Percentiles rank a stretch among this genome's conserved stretches.
Conservation (phyloP, 2,888 invertebrate species). For the Deilephila elpenor region DNA sequence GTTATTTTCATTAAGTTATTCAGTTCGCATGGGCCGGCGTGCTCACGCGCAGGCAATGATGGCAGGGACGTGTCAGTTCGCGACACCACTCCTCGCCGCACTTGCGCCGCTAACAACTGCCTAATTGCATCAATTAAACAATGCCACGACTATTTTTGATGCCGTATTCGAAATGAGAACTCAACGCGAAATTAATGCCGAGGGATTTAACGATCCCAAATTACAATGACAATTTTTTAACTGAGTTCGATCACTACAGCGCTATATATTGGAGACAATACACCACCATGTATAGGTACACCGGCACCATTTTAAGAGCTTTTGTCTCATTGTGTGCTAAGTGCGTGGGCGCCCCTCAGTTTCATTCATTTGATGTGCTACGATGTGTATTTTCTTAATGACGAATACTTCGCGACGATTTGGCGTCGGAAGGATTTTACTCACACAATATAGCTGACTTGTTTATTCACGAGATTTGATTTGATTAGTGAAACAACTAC, state of each 20-base stretch:
- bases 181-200: background rate
- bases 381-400: constrained; percentile 69
- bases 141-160: constrained; percentile 57
- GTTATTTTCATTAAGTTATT: constrained; percentile 61
- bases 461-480: background rate
- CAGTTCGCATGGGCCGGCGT: constrained; percentile 59
- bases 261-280: constrained; percentile 41
- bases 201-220: background rate
- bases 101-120: constrained; percentile 53
- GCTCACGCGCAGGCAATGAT: constrained; percentile 52
- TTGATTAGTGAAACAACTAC: background rate
- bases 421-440: constrained; percentile 32
- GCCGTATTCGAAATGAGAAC: constrained; percentile 44
- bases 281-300: constrained; percentile 55
- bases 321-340: constrained; percentile 66
- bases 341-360: constrained; percentile 75
- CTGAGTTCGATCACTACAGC: constrained; percentile 5
- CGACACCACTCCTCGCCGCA: constrained; percentile 48
- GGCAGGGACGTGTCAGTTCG: constrained; percentile 56
- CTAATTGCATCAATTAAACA: constrained; percentile 70
- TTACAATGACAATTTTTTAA: background rate
- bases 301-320: constrained; percentile 63
- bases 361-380: constrained; percentile 71
- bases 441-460: background rate
- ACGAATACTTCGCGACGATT: constrained; percentile 64